Percentiles rank a stretch among this genome's conserved stretches.
Conservation (phyloP, 2,797 vertebrate species). For the Lophura swinhoii region DNA sequence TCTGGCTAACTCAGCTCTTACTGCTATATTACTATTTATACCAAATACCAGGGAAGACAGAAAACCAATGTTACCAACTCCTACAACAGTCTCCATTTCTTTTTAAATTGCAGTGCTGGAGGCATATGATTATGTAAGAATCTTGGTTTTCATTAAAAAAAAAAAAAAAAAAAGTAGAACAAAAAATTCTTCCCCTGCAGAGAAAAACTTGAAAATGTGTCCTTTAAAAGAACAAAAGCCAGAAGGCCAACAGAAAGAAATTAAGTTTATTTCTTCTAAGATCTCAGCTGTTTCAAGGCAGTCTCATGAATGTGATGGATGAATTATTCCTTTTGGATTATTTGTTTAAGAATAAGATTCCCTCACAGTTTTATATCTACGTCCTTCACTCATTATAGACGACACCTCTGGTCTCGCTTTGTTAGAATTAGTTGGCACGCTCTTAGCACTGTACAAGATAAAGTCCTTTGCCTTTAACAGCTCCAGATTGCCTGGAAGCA, state of each 20-base stretch:
- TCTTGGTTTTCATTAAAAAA: not conserved
- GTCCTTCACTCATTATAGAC: not conserved
- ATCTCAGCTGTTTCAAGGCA: not conserved
- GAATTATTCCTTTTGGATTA: not conserved
- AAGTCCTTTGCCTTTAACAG: not conserved
- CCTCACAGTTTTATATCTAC: not conserved
- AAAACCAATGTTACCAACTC: not conserved
- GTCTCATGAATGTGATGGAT: not conserved
- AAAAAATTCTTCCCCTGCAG: not conserved
- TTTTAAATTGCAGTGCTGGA: conserved; percentile 24
- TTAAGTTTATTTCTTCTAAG: not conserved
- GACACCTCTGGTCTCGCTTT: not conserved
- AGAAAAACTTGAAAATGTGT: conserved; percentile 15
- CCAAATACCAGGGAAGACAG: not conserved
- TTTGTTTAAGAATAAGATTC: not conserved
- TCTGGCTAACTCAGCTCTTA: not conserved
- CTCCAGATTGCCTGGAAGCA: not conserved
- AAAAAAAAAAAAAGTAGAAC: not conserved
- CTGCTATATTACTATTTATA: not conserved
- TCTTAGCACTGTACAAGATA: not conserved
- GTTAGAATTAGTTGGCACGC: not conserved
- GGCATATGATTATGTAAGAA: conserved; percentile 35
- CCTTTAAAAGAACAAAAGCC: conserved; percentile 21
- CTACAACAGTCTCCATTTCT: conserved; percentile 5
- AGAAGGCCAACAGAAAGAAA: conserved; percentile 8